Evolutionary conservation across 1,140 invertebrate species (phyloP).

Genomic region (Coelopa frigida): DNA sequence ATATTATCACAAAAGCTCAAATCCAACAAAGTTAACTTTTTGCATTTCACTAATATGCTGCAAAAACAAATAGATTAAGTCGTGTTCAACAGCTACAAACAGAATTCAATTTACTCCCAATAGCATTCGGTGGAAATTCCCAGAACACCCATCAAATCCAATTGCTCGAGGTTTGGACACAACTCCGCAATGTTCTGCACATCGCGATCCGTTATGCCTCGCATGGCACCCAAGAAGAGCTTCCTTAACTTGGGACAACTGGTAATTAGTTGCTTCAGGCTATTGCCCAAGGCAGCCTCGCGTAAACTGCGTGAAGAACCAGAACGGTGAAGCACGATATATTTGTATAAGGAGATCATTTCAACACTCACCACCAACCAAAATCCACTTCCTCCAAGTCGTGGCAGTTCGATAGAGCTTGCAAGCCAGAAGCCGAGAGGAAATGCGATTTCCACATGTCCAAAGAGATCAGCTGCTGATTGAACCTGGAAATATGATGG

Average conservation of each 20-base stretch:
- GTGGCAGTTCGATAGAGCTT: constrained; percentile 58
- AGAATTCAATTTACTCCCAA: constrained; percentile 49
- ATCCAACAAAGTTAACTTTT: constrained; percentile 68
- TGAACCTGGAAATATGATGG: constrained; percentile 55
- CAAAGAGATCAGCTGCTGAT: constrained; percentile 60
- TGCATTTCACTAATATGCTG: constrained; percentile 57
- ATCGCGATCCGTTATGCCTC: constrained; percentile 70
- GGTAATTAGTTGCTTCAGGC: constrained; percentile 47
- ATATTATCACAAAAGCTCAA: constrained; percentile 81
- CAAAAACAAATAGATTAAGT: constrained; percentile 13
- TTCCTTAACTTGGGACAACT: constrained; percentile 63
- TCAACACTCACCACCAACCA: constrained; percentile 73
- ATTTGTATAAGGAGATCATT: neutral
- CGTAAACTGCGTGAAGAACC: constrained; percentile 40
- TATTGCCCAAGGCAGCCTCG: constrained; percentile 50
- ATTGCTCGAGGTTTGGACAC: constrained; percentile 61
- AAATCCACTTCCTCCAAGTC: constrained; percentile 76
- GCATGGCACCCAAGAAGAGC: constrained; percentile 66
- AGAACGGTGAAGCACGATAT: neutral
- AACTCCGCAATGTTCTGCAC: constrained; percentile 60
- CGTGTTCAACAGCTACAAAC: constrained; percentile 1
- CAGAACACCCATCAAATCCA: constrained; percentile 74
- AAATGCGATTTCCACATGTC: constrained; percentile 81
- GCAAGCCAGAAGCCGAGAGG: constrained; percentile 62
- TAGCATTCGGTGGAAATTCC: constrained; percentile 66